Conservation (phyloP, 2,888 invertebrate species). For the Epirrhoe alternata region DNA sequence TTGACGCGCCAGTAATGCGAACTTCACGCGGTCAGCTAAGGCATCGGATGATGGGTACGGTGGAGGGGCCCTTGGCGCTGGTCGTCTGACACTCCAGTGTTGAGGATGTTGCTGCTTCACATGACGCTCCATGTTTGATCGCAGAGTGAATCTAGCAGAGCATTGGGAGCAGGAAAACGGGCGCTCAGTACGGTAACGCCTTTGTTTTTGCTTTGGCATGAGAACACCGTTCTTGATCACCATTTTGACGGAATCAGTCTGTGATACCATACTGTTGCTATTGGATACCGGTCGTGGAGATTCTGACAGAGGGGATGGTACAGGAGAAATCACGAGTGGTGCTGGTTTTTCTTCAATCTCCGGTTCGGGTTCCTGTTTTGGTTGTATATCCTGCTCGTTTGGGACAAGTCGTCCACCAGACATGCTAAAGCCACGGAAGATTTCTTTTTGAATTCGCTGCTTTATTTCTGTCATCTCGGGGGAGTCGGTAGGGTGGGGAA, state of each 20-base stretch:
- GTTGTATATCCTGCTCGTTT: slow-evolving; percentile 67
- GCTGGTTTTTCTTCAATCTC: slow-evolving; percentile 80
- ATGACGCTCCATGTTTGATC: slow-evolving; percentile 98
- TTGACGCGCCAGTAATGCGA: slow-evolving; percentile 91
- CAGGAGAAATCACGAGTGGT: slow-evolving; percentile 68
- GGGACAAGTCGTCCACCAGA: slow-evolving; percentile 88
- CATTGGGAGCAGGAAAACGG: slow-evolving; percentile 97
- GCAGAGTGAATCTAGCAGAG: slow-evolving; percentile 94
- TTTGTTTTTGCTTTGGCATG: slow-evolving; percentile 96
- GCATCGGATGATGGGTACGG: slow-evolving; percentile 68
- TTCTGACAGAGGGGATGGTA: slow-evolving; percentile 79
- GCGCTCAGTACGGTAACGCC: slow-evolving; percentile 94
- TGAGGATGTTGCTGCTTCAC: slow-evolving; percentile 97
- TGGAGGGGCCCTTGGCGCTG: slow-evolving; percentile 74
- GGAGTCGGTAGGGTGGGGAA: slow-evolving; percentile 83
- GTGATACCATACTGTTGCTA: slow-evolving; percentile 69
- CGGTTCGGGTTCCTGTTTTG: slow-evolving; percentile 80
- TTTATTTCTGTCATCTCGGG: slow-evolving; percentile 88
- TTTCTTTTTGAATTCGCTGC: slow-evolving; percentile 87
- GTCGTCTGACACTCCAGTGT: slow-evolving; percentile 92
- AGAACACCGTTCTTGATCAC: slow-evolving; percentile 95
- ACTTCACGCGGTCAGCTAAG: slow-evolving; percentile 85
- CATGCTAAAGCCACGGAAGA: slow-evolving; percentile 87
- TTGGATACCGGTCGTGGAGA: slow-evolving; percentile 72
- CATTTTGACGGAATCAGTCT: slow-evolving; percentile 91